A percentile compares a stretch with the other conserved stretches of the same genome.
Conservation (phyloP, 2,113 vertebrate species). For the Serinus canaria region DNA sequence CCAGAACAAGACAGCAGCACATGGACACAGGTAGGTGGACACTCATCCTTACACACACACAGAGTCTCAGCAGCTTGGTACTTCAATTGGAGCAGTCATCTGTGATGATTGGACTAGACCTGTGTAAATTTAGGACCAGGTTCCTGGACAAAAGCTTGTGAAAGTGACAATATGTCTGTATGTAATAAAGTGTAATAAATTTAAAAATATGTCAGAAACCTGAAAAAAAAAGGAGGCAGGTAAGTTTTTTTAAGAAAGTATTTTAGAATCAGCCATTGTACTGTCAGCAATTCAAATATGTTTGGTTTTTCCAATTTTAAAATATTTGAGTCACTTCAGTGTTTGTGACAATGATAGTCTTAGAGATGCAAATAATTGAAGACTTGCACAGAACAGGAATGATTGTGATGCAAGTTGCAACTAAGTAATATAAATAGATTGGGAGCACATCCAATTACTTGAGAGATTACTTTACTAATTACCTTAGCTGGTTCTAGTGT, state of each 20-base stretch:
- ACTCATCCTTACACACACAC: neutral
- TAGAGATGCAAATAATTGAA: neutral
- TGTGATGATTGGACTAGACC: neutral
- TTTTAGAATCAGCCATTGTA: neutral
- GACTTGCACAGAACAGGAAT: neutral
- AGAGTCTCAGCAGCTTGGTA: neutral
- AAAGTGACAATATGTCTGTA: neutral
- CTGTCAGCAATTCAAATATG: neutral
- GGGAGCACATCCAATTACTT: neutral
- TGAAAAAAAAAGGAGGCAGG: neutral
- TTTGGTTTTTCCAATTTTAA: neutral
- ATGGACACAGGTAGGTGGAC: neutral
- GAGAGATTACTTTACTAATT: neutral
- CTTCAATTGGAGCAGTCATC: neutral
- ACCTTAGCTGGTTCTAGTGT: neutral
- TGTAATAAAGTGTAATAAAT: neutral
- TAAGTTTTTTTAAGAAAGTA: neutral
- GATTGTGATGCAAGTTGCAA: neutral
- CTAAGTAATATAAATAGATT: neutral
- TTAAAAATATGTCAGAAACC: neutral
- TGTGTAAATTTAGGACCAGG: neutral
- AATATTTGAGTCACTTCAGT: neutral
- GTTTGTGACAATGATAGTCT: neutral
- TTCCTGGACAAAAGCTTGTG: neutral
- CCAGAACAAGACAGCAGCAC: neutral